A percentile compares a stretch with the other conserved stretches of the same genome.
These are phyloP conservation scores for Chionodraco myersi DNA, from an alignment of 2,113 vertebrate genomes.

Conservation along the genomic window DNA sequence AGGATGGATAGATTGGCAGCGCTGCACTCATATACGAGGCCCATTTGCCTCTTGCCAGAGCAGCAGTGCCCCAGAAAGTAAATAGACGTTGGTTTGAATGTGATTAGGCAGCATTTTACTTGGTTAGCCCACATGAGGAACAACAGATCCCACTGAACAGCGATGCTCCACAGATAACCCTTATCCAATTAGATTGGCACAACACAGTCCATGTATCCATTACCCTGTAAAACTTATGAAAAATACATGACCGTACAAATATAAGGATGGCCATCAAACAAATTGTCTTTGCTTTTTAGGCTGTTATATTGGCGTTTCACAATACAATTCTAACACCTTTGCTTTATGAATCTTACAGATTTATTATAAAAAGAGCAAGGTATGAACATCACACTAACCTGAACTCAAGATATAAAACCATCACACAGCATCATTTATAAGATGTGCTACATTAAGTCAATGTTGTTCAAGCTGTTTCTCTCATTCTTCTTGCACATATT, in stretches of 20 bases:
- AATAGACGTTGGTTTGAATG: slow-evolving; percentile 77
- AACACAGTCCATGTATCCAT: slow-evolving; percentile 75
- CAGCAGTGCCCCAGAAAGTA: slow-evolving; percentile 71
- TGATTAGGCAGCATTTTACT: slow-evolving; percentile 79
- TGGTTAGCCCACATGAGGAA: slow-evolving; percentile 77
- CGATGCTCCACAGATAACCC: slow-evolving; percentile 80
- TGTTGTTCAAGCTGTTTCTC: neutral
- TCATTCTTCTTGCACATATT: neutral
- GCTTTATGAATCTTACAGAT: neutral
- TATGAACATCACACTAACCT: neutral
- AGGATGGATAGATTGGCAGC: slow-evolving; percentile 62
- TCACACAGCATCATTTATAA: neutral
- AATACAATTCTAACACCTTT: neutral
- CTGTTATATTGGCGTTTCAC: neutral
- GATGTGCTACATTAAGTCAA: neutral
- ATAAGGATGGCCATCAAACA: neutral
- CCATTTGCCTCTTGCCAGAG: slow-evolving; percentile 64
- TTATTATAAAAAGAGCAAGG: neutral
- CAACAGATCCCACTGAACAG: slow-evolving; percentile 75
- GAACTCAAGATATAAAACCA: neutral
- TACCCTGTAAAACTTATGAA: slow-evolving; percentile 62
- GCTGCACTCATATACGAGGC: slow-evolving; percentile 59
- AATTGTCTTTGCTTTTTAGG: neutral
- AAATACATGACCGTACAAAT: slow-evolving; percentile 46
- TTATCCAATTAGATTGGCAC: slow-evolving; percentile 79